These are phyloP conservation scores for Xyrauchen texanus DNA, from an alignment of 2,113 vertebrate genomes.

Conservation along the genomic window DNA sequence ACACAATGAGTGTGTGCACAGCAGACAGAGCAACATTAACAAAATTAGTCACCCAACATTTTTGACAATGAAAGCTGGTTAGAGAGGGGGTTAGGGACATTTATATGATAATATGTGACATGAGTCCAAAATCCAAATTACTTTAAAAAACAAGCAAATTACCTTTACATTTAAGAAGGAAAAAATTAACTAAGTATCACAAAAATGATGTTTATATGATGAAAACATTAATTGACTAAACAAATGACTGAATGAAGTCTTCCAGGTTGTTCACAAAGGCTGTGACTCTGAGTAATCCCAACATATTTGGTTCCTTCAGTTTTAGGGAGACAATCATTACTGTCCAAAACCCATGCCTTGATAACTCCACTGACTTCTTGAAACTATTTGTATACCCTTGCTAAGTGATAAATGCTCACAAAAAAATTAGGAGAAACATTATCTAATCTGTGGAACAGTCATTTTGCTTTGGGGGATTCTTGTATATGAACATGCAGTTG, in stretches of 20 bases:
- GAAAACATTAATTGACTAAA: neutral
- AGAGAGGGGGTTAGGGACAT: neutral
- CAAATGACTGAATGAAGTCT: neutral
- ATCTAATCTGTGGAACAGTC: constrained; percentile 24
- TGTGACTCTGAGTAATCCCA: neutral
- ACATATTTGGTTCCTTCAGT: too few relatives aligned
- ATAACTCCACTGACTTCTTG: neutral
- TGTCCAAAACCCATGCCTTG: neutral
- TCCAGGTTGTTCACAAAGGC: neutral
- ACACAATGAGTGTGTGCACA: constrained; percentile 50
- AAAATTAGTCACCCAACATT: neutral
- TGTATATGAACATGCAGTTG: constrained; percentile 20
- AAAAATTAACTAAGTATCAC: too few relatives aligned
- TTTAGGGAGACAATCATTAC: too few relatives aligned
- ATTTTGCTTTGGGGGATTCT: constrained; percentile 18
- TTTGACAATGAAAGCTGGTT: neutral
- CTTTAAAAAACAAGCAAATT: too few relatives aligned
- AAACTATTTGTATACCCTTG: too few relatives aligned
- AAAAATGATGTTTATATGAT: neutral
- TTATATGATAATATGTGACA: neutral
- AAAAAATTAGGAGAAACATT: neutral
- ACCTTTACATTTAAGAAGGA: too few relatives aligned
- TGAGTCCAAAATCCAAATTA: too few relatives aligned
- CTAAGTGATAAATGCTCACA: neutral
- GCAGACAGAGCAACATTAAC: constrained; percentile 1